Base-by-base conservation (phyloP, 2,888 invertebrate species). In the Eudemis profundana region DNA sequence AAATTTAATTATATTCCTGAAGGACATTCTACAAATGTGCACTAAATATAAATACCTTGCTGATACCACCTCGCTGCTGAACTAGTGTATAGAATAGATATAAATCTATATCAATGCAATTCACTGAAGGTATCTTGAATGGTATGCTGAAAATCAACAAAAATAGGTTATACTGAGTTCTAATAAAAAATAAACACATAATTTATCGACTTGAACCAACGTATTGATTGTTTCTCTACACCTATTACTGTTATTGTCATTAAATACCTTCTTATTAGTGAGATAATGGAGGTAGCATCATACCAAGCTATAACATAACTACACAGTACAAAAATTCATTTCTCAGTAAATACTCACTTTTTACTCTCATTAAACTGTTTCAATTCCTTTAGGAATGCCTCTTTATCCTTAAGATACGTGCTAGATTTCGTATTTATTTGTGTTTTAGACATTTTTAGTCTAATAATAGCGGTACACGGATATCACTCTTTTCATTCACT, bases 51-150 rank as follows among this genome's bases (percentile, higher is more conserved):
- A 86, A 92, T 87, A 98, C 99, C 96, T 98, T 99, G 75, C 97
- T 95, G 94, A 98, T 96, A 76, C 99, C 99, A 76, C 99, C 99
- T 78, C 97, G 94, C 71, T 96, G 95, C 76, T 97, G 98, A 57
- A 99, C 99, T 82, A 97, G 94, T 77, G 95, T 95, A 90, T 99
- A 99, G 74, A 99, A 94, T 69, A 96, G 94, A 90, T 96, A 98
- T 73, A 99, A 94, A 93, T 99, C 98, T 81, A 99, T 95, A 87
- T 97, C 96, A 79, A 95, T 95, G 65, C 98, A 98, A 92, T 96
- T 97, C 69, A 99, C 95, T 83, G 95, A 93, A 2, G 97, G 96
- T 29, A 93, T 75, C 74, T 87, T 90, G 68, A 78, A 86, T 88
- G 87, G 94, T 91, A 93, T 87, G 77, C 95, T 95, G 86, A 93